phyloP scores from a whole-genome alignment of 2,797 vertebrate genomes.

The Thamnophis elegans region DNA sequence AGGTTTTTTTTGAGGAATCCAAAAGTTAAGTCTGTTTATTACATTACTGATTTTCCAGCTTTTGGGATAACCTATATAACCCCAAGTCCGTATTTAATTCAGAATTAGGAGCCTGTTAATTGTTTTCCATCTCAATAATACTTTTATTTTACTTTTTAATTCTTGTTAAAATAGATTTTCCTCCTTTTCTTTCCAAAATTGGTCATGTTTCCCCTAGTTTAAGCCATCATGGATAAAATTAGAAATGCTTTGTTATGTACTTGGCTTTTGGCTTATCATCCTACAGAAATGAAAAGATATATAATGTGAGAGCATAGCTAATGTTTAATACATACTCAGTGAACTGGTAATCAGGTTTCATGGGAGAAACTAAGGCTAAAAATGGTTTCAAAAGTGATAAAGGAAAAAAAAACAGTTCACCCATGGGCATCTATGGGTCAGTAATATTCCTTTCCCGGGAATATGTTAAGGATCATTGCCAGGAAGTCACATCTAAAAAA shows the following conservation, averaged over 20 bases:
- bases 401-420: neutral
- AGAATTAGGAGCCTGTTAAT: neutral
- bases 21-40: neutral
- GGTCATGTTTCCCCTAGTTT: neutral
- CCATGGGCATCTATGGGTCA: neutral
- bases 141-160: neutral
- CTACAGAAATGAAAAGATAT: neutral
- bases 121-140: neutral
- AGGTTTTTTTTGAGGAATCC: neutral
- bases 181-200: neutral
- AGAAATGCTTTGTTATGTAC: neutral
- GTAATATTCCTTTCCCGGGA: neutral
- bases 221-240: neutral
- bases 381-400: neutral
- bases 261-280: neutral
- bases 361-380: neutral
- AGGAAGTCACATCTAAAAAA: neutral
- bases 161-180: neutral
- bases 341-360: neutral
- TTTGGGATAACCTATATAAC: neutral
- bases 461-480: neutral
- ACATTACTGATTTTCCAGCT: neutral
- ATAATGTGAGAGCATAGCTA: neutral
- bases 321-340: neutral
- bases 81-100: neutral